phyloP scores from a whole-genome alignment of 37 sponge, comb jelly and placozoan species.

The Beroe forskalii region DNA sequence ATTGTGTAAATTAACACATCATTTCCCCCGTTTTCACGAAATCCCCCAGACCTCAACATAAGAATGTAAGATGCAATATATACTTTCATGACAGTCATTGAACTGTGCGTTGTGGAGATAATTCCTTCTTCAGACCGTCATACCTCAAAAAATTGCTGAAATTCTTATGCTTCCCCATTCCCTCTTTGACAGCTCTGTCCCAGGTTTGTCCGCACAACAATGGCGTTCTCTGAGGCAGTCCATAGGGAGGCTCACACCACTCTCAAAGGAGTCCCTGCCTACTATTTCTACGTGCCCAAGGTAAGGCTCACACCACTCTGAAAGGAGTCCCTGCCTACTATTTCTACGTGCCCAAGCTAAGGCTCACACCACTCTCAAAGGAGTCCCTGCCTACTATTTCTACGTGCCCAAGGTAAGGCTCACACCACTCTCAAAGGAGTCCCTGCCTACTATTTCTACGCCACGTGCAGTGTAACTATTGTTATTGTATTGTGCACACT shows the following conservation, averaged over 20 bases:
- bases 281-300: conserved; percentile 26
- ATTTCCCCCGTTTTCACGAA: too few relatives aligned
- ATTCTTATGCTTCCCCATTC: too few relatives aligned
- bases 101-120: too few relatives aligned
- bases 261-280: conserved; percentile 44
- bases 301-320: conserved; percentile 18
- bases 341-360: conserved; percentile 57
- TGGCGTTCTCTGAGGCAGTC: conserved; percentile 74
- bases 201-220: conserved; percentile 81
- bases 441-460: conserved; percentile 33
- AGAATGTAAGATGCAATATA: too few relatives aligned
- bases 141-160: too few relatives aligned
- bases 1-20: neutral
- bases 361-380: conserved; percentile 46
- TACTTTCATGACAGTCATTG: too few relatives aligned
- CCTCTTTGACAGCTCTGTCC: too few relatives aligned
- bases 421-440: conserved; percentile 23
- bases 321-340: conserved; percentile 51
- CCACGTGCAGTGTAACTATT: too few relatives aligned
- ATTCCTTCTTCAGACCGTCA: too few relatives aligned
- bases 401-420: conserved; percentile 48
- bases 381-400: conserved; percentile 31
- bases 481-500: neutral
- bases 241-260: conserved; percentile 74
- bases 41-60: too few relatives aligned